Percentiles rank a stretch among this genome's conserved stretches.
Evolutionary conservation across 2,888 invertebrate species (phyloP).

Genomic region (Drosophila sordidula): DNA sequence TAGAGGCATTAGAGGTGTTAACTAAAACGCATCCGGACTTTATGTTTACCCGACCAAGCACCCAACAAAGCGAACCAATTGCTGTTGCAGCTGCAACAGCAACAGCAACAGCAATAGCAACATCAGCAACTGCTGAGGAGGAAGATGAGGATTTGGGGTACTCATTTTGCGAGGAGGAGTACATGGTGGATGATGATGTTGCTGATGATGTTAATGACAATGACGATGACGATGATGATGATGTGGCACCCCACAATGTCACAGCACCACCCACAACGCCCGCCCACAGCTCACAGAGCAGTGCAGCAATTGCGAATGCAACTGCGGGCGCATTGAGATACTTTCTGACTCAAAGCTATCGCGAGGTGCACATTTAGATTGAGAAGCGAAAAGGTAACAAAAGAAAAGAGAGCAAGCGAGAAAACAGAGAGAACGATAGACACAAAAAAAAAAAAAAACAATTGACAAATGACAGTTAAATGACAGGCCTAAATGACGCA

Average conservation of each 20-base stretch:
- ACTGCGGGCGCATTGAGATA: conserved; percentile 71
- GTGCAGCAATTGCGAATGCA: conserved; percentile 53
- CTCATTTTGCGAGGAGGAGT: conserved; percentile 80
- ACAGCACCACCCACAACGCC: conserved; percentile 62
- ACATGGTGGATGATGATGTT: conserved; percentile 42
- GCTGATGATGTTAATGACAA: conserved; percentile 12
- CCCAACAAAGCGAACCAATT: conserved; percentile 52
- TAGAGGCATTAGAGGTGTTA: conserved; percentile 79
- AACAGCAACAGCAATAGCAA: neutral
- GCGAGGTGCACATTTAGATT: conserved; percentile 75
- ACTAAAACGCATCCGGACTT: conserved; percentile 79
- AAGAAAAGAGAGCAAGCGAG: too few species aligned
- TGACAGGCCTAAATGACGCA: conserved; percentile 69
- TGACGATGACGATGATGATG: conserved; percentile 20
- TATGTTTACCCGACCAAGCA: conserved; percentile 65
- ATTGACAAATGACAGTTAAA: conserved; percentile 20
- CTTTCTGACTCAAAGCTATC: conserved; percentile 75
- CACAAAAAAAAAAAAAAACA: conserved; percentile 4
- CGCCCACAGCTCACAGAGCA: conserved; percentile 56
- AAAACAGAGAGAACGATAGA: conserved; percentile 12
- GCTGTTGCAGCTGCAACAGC: conserved; percentile 62
- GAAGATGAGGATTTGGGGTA: conserved; percentile 81
- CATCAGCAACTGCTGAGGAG: conserved; percentile 38
- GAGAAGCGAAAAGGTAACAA: neutral
- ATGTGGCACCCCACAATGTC: conserved; percentile 21